These are phyloP conservation scores for Neosilurus hyrtlii DNA, from an alignment of 2,797 vertebrate genomes.

Conservation along the genomic window DNA sequence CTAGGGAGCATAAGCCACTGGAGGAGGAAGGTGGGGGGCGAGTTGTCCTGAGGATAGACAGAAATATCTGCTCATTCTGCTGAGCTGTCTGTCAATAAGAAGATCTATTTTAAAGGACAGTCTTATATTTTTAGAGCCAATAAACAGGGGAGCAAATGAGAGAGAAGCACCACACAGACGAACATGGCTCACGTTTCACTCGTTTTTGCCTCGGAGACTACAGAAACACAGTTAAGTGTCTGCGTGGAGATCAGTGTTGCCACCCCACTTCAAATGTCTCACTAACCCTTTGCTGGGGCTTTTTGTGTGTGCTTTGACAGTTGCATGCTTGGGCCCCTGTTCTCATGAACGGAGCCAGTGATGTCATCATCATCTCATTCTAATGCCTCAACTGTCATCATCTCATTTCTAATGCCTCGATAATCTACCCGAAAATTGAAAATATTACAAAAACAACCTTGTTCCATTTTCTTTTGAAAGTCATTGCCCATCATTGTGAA, in stretches of 20 bases:
- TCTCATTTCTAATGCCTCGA: neutral
- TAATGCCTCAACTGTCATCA: neutral
- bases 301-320: slow-evolving; percentile 45
- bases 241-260: slow-evolving; percentile 36
- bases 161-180: slow-evolving; percentile 59
- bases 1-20: slow-evolving; percentile 9
- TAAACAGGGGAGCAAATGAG: slow-evolving; percentile 66
- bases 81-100: slow-evolving; percentile 60
- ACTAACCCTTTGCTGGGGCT: slow-evolving; percentile 26
- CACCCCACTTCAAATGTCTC: slow-evolving; percentile 35
- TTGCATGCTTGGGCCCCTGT: slow-evolving; percentile 36
- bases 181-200: slow-evolving; percentile 68
- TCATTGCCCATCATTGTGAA: neutral
- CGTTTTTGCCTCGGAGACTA: slow-evolving; percentile 46
- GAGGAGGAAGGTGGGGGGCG: neutral
- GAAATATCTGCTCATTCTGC: slow-evolving; percentile 56
- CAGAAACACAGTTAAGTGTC: slow-evolving; percentile 54
- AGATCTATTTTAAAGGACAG: slow-evolving; percentile 66
- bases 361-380: slow-evolving; percentile 8
- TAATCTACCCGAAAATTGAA: slow-evolving; percentile 19
- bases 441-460: slow-evolving; percentile 9
- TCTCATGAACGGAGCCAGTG: slow-evolving; percentile 26
- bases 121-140: slow-evolving; percentile 73
- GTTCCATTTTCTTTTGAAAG: neutral
- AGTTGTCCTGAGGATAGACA: slow-evolving; percentile 24